Percentiles rank a stretch among this genome's conserved stretches.
phyloP scores from a whole-genome alignment of 2,113 vertebrate genomes.

The Paramormyrops kingsleyae region DNA sequence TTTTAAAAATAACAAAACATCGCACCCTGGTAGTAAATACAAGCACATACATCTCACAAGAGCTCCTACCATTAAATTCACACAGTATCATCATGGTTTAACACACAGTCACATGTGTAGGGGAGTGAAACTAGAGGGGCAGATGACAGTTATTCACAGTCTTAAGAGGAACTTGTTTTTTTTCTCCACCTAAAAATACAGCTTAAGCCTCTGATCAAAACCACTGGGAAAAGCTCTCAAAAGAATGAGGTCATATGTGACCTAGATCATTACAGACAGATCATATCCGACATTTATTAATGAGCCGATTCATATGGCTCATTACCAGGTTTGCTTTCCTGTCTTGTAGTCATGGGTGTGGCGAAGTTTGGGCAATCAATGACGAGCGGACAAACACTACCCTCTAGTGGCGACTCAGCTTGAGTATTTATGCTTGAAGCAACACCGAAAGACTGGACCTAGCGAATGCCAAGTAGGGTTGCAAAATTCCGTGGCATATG shows the following conservation, averaged over 20 bases:
- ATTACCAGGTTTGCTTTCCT: neutral
- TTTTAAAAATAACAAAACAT: neutral
- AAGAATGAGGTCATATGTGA: neutral
- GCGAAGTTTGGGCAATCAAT: neutral
- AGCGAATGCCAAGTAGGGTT: neutral
- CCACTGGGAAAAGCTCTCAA: neutral
- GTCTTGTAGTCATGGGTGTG: neutral
- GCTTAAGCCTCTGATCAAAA: neutral
- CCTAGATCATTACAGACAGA: neutral
- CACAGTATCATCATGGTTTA: neutral
- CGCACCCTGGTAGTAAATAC: neutral
- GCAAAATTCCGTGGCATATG: no score
- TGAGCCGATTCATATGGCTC: neutral
- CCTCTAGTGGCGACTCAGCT: neutral
- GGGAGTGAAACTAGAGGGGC: neutral
- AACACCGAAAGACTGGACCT: neutral
- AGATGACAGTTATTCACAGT: conserved; percentile 5
- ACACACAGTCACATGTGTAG: neutral
- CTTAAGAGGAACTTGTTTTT: neutral
- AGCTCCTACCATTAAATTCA: neutral
- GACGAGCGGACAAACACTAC: neutral
- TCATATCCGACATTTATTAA: neutral
- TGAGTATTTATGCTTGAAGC: neutral
- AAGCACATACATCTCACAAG: neutral
- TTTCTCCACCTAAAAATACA: neutral